Conservation (phyloP, 1,140 invertebrate genomes). For the Capitella teleta region DNA sequence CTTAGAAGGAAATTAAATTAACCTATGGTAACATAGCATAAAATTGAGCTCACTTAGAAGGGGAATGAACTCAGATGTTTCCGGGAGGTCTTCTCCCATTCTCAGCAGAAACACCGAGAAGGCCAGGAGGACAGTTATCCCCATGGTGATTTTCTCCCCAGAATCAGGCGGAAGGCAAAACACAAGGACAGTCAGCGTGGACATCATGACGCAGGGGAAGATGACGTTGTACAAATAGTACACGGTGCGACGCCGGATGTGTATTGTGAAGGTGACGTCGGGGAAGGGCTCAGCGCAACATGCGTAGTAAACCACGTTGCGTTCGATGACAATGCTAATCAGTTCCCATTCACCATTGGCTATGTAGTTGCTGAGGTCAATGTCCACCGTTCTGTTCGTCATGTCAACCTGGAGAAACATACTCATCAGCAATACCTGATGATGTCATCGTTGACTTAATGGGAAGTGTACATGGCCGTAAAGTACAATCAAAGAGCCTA, state of each 20-base stretch:
- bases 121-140: conserved; percentile 38
- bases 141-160: conserved; percentile 38
- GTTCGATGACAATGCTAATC: not conserved
- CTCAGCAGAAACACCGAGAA: conserved; percentile 42
- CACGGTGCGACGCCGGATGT: conserved; percentile 1
- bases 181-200: conserved; percentile 11
- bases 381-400: conserved; percentile 43
- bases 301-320: conserved; percentile 6
- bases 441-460: no score
- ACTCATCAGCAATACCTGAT: no score
- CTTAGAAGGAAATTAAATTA: not conserved
- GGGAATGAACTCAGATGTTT: conserved; percentile 42
- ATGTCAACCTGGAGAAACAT: no score
- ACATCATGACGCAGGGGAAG: conserved; percentile 13
- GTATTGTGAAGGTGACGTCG: conserved; percentile 7
- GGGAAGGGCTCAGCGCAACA: conserved; percentile 12
- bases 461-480: no score
- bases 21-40: not conserved
- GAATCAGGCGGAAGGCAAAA: conserved; percentile 38
- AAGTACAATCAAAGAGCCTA: no score
- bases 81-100: conserved; percentile 40
- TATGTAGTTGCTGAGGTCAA: conserved; percentile 51
- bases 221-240: conserved; percentile 10
- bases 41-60: conserved; percentile 61
- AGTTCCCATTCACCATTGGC: conserved; percentile 51